Evolutionary conservation across 2,797 vertebrate species (phyloP), one percentile per base, ranked within the genome.

Genomic region (Synanceia verrucosa): DNA sequence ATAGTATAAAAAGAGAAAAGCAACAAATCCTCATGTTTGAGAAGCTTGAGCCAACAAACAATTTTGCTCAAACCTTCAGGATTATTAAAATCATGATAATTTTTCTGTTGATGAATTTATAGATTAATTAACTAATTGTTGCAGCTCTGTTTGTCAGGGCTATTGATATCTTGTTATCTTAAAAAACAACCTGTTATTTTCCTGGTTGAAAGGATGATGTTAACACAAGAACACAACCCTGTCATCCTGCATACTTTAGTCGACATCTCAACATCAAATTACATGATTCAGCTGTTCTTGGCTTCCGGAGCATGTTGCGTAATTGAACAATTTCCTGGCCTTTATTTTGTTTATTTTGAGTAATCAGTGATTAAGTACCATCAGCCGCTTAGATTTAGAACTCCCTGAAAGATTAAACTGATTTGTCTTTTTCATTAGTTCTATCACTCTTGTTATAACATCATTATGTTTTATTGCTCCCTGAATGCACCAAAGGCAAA

Each of bases 381-480:
- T n/a, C n/a, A 26, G 28, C n/a, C 10, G 0, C 7, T 28, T 53
- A 36, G 10, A 41, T 43, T 43, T 13, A 24, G 1, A 28, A 19
- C n/a, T 26, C 34, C 18, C 5, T 75, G 24, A 57, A 44, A 44
- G 29, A 53, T 58, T 13, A 31, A 43, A 46, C 6, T 0, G 11
- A 43, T 55, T 33, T 0, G 2, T 29, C 50, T 33, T 11, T 51
- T 64, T 71, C 3, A 23, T 39, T 51, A 13, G 21, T 21, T 52
- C 8, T 16, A 44, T 41, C 31, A 24, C 31, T 37, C 5, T 37
- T 51, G 61, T 69, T 64, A 62, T 58, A n/a, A 5, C 10, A 39
- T 47, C 37, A 43, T 56, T 43, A 14, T 48, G 23, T 75, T 66
- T 68, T 41, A 64, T 53, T 69, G 18, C 12, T 6, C 6, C 43